Evolutionary conservation across 2,113 vertebrate genomes (phyloP).

Genomic region (Laticauda colubrina): DNA sequence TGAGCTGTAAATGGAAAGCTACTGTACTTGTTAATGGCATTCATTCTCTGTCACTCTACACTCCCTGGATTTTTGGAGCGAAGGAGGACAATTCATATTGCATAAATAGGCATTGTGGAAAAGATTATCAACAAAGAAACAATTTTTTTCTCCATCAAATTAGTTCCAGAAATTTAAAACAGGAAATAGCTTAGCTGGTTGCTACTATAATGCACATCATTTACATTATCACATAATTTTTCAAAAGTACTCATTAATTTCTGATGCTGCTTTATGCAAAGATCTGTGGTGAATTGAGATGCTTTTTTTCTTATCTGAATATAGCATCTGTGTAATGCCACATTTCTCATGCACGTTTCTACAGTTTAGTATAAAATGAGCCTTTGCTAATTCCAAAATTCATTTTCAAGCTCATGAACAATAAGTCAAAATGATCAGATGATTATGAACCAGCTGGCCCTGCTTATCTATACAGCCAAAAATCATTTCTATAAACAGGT

Average conservation of each 20-base stretch:
- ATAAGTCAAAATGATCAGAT: conserved; percentile 4
- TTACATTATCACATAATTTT: neutral
- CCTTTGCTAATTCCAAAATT: neutral
- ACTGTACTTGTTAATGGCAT: neutral
- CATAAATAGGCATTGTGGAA: neutral
- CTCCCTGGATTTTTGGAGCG: neutral
- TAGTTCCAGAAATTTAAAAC: neutral
- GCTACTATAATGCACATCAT: neutral
- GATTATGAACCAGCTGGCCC: fast-evolving
- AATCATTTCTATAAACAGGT: neutral
- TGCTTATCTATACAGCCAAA: conserved; percentile 22
- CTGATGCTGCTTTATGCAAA: neutral
- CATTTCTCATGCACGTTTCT: neutral
- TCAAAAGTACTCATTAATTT: neutral
- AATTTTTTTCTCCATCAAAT: neutral
- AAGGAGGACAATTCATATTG: neutral
- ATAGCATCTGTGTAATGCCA: neutral
- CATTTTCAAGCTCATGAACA: neutral
- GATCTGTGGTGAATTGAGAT: neutral
- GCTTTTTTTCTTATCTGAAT: neutral
- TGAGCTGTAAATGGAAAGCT: neutral
- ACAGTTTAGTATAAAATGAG: neutral
- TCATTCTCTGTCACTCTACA: neutral
- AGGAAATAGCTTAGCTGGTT: neutral
- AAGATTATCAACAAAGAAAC: neutral